Conservation (phyloP, 2,113 vertebrate genomes). For the Motacilla tschutschensis region DNA sequence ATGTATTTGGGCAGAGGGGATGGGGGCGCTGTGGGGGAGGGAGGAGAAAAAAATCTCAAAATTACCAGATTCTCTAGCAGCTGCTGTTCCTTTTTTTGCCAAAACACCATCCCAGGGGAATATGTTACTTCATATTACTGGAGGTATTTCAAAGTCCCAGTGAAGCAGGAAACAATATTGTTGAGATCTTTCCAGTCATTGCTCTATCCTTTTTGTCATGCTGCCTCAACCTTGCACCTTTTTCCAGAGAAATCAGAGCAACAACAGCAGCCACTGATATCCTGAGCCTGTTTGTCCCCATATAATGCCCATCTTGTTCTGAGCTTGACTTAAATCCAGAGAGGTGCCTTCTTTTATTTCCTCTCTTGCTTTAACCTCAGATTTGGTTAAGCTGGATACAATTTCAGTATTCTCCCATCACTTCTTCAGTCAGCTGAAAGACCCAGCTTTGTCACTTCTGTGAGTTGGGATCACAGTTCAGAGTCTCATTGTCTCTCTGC, state of each 20-base stretch:
- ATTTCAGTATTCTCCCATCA: background rate
- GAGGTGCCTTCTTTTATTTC: background rate
- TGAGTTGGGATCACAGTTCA: background rate
- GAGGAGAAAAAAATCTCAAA: background rate
- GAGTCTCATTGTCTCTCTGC: constrained; percentile 12
- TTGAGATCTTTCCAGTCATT: background rate
- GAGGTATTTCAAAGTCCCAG: background rate
- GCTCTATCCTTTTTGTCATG: background rate
- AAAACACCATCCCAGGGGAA: background rate
- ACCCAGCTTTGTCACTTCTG: background rate
- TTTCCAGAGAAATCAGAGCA: background rate
- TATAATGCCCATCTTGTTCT: background rate
- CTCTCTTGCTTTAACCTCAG: background rate
- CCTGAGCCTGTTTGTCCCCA: background rate
- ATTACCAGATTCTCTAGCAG: background rate
- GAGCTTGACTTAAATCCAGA: background rate
- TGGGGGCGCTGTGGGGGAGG: rapidly evolving
- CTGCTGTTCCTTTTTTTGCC: background rate
- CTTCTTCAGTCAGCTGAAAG: background rate
- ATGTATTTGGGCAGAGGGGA: background rate
- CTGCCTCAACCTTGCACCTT: background rate
- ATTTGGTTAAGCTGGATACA: background rate
- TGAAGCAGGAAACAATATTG: background rate
- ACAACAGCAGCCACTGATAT: background rate
- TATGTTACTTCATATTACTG: background rate